Evolutionary conservation across 2,113 vertebrate species (phyloP), one percentile per base, ranked within the genome.

Genomic region (Hypocryptadius cinnamomeus): DNA sequence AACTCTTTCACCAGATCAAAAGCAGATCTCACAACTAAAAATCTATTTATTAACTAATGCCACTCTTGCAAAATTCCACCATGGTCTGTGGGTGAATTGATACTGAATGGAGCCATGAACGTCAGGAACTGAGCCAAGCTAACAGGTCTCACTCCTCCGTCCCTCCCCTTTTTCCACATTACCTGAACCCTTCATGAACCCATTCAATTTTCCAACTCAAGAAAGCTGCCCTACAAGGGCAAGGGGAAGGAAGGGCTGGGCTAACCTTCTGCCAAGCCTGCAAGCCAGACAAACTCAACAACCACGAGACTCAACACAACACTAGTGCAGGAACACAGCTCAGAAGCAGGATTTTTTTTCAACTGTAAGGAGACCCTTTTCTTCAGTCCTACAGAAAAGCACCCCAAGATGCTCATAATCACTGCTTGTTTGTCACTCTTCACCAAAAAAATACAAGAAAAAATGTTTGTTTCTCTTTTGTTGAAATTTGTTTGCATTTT

Each of bases 281-380:
- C 35, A 66, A 63, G 30, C 3, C 69, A 80, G 48, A 31, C 21
- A 78, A 70, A 33, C 45, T 22, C 69, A 47, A 19, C 18, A 24
- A 40, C 8, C 66, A 35, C 0, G 3, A 63, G 28, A 76, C 42
- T 5, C 77, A 77, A 33, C 22, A 44, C 17, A 65, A 44, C 31
- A 48, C 8, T 6, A 30, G 2, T 0, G 0, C 51, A 66, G 51
- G n/a, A 94, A 81, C 33, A 61, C 8, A 24, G 33, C 48, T 33
- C 21, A 47, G 25, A 33, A 59, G 40, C 1, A 72, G 15, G 8
- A 56, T 14, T 47, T 45, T 47, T 56, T 23, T 51, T 28, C 80
- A 87, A 35, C 28, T 64, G 20, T 24, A 56, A 47, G 3, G 5
- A 80, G 42, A 66, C 6, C 13, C 15, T 40, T 64, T 39, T 31